Evolutionary conservation across 1,140 invertebrate genomes (phyloP).

Genomic region (Elysia chlorotica): DNA sequence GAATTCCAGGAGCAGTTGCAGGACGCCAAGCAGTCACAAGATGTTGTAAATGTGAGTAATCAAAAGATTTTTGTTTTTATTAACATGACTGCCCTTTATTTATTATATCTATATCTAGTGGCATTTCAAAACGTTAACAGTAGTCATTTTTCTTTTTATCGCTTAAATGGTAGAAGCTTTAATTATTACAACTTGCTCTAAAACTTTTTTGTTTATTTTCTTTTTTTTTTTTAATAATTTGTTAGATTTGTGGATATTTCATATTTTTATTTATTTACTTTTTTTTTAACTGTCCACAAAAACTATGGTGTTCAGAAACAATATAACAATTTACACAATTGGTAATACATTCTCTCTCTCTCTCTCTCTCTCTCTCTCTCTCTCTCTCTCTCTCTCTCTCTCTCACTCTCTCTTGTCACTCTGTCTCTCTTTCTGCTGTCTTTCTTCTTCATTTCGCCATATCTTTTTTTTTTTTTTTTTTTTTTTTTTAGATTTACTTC

Average conservation of each 20-base stretch:
- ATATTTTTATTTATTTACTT: too few species aligned
- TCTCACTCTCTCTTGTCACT: not conserved
- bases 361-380: not conserved
- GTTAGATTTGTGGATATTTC: too few species aligned
- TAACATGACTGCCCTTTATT: not conserved
- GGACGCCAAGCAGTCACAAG: constrained; percentile 18
- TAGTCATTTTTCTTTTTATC: not conserved
- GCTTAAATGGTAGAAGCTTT: not conserved
- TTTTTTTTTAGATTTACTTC: not conserved
- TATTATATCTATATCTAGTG: not conserved
- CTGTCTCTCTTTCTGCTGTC: not conserved
- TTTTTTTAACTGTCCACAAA: too few species aligned
- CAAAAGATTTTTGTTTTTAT: not conserved
- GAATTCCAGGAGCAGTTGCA: constrained; percentile 14
- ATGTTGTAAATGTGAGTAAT: constrained; percentile 20
- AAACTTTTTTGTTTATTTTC: too few species aligned
- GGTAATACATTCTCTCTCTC: not conserved
- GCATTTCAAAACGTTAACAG: not conserved
- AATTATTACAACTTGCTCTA: not conserved
- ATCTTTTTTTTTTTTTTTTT: not conserved
- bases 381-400: not conserved
- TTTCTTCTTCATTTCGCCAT: not conserved
- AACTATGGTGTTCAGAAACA: too few species aligned
- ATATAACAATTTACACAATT: not conserved
- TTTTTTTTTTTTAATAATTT: too few species aligned